phyloP scores from a whole-genome alignment of 2,113 vertebrate genomes.

The Leucoraja erinaceus region DNA sequence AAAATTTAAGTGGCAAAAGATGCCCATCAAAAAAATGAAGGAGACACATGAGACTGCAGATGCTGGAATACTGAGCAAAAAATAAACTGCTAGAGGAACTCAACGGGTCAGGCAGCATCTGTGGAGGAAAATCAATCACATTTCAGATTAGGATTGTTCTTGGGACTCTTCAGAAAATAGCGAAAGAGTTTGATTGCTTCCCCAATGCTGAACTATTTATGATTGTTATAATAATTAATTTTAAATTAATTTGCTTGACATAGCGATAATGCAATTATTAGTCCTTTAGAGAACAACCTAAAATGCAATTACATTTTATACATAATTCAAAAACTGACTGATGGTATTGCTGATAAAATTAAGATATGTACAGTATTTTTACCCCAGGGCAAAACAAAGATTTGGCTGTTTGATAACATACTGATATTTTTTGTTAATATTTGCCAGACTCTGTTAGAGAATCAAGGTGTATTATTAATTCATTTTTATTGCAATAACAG shows the following conservation, averaged over 20 bases:
- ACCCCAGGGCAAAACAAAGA: background rate
- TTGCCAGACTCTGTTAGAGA: background rate
- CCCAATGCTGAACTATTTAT: background rate
- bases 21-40: too few species aligned
- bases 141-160: too few species aligned
- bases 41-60: too few species aligned
- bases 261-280: background rate
- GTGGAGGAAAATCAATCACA: too few species aligned
- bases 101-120: too few species aligned
- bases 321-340: conserved; percentile 28
- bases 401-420: background rate
- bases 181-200: background rate
- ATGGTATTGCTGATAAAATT: background rate
- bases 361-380: background rate
- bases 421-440: background rate
- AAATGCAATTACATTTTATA: conserved; percentile 14
- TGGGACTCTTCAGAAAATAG: too few species aligned
- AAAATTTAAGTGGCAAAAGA: background rate
- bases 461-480: background rate
- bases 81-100: too few species aligned
- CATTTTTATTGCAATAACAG: conserved; percentile 4
- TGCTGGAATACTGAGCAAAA: too few species aligned
- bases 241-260: conserved; percentile 15
- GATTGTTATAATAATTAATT: background rate
- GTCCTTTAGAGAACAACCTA: background rate